Evolutionary conservation across 2,797 vertebrate genomes (phyloP).

Genomic region (Cyclopterus lumpus): DNA sequence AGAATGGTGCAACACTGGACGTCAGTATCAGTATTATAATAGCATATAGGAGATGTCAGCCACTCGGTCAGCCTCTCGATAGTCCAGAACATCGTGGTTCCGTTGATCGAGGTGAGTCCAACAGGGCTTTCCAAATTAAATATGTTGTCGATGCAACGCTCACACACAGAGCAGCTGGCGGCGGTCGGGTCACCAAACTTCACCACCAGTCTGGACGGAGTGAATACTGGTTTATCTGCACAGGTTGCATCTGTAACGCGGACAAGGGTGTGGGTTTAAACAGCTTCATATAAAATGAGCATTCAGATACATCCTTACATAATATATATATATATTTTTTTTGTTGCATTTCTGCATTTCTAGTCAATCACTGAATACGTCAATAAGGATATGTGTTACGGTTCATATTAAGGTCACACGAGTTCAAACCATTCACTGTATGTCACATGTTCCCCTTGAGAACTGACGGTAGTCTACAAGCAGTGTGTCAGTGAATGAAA

Average conservation of each 20-base stretch:
- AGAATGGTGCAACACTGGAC: rapidly evolving
- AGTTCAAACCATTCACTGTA: background rate
- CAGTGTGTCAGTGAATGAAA: background rate
- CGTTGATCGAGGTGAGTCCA: rapidly evolving
- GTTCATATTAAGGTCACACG: background rate
- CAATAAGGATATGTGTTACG: background rate
- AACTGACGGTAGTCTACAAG: background rate
- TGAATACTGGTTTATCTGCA: slow-evolving; percentile 24
- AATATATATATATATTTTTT: background rate
- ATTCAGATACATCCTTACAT: background rate
- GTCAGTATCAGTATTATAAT: rapidly evolving
- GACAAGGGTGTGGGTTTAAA: background rate
- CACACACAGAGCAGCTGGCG: slow-evolving; percentile 36
- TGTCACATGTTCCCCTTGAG: background rate
- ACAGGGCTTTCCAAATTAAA: background rate
- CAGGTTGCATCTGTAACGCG: slow-evolving; percentile 7
- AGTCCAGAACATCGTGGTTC: slow-evolving; percentile 13
- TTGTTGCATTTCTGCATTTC: background rate
- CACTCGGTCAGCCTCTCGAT: slow-evolving; percentile 14
- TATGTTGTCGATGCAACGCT: rapidly evolving
- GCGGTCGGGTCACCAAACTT: slow-evolving; percentile 21
- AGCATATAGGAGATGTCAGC: rapidly evolving
- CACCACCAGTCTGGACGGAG: slow-evolving; percentile 49
- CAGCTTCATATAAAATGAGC: background rate
- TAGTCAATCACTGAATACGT: background rate